Evolutionary conservation across 1,140 invertebrate species (phyloP), one percentile per base, ranked within the genome.

Genomic region (Protaetia brevitarsis): DNA sequence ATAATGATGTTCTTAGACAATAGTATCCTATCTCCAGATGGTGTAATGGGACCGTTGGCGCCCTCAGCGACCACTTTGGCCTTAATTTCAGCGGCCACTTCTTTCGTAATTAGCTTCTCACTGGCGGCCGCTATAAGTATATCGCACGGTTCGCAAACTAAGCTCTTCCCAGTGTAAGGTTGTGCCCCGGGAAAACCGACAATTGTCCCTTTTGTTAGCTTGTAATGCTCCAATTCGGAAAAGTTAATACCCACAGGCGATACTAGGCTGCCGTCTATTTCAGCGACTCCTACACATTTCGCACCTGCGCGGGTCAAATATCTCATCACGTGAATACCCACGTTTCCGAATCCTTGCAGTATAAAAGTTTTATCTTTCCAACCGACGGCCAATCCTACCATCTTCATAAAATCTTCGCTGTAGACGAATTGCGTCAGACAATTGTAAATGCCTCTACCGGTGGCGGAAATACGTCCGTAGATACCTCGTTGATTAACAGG

Each of bases 41-140:
- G 95, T 2, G 97, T 99, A 0, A 94, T 98, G 56, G 98, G 97
- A n/a, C 98, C 98, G 82, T 99, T 99, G 74, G 97, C 97, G 74
- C 96, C 97, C 82, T 99, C 97, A 7, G 94, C 96, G 77, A 99
- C 95, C 69, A 98, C 95, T 92, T 94, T 96, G 72, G 95, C 95
- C 79, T 98, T 87, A 68, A 99, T 91, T 76, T 87, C 86, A 76
- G 89, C 82, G 23, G 97, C 98, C 82, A 99, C 99, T 56, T 90
- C 90, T 78, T 90, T 94, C 71, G 89, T 93, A 72, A 99, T 98
- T 68, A 96, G 94, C 82, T 99, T 97, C 79, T 99, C 97, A 71
- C 94, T 85, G 37, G 97, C 97, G 73, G 97, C 97, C 31, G 97
- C 97, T 37, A 99, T 91, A 65, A 99, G 88, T 75, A 99, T 99